Percentiles rank a stretch among this genome's conserved stretches.
These are phyloP conservation scores for Paradisaea rubra DNA, from an alignment of 2,113 vertebrate genomes.

Conservation along the genomic window DNA sequence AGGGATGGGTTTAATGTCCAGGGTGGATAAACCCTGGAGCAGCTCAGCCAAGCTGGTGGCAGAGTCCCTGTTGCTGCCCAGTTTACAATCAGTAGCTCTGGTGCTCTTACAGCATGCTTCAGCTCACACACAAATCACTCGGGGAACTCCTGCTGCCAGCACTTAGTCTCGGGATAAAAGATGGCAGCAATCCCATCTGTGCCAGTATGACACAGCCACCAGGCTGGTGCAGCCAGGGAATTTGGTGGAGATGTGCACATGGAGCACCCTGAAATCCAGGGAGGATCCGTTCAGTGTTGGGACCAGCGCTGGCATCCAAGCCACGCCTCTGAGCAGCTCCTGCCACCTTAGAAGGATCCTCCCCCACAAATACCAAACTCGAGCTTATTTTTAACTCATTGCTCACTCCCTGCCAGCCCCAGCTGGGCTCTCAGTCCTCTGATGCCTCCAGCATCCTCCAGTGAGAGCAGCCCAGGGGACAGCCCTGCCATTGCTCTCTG, in stretches of 20 bases:
- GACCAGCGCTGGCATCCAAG: neutral
- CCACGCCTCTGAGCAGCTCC: neutral
- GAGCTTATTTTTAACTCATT: neutral
- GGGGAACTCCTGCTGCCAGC: neutral
- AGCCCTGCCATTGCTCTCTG: neutral
- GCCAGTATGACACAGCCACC: accelerated
- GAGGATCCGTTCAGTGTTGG: neutral
- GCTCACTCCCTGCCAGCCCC: neutral
- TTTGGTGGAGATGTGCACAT: too few relatives aligned
- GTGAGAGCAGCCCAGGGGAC: neutral
- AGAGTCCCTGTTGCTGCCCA: neutral
- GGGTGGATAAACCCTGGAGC: neutral
- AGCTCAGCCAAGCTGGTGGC: neutral
- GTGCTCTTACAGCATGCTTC: neutral
- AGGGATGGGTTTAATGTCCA: neutral
- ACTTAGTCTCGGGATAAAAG: neutral
- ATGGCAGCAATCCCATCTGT: neutral
- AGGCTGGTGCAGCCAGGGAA: accelerated
- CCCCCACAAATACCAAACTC: neutral
- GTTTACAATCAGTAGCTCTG: neutral
- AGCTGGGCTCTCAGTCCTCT: neutral
- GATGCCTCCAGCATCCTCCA: neutral
- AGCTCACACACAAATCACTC: neutral
- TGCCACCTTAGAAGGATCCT: neutral
- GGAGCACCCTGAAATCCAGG: neutral